Evolutionary conservation across 2,113 vertebrate species (phyloP).

Genomic region (Corythoichthys intestinalis): DNA sequence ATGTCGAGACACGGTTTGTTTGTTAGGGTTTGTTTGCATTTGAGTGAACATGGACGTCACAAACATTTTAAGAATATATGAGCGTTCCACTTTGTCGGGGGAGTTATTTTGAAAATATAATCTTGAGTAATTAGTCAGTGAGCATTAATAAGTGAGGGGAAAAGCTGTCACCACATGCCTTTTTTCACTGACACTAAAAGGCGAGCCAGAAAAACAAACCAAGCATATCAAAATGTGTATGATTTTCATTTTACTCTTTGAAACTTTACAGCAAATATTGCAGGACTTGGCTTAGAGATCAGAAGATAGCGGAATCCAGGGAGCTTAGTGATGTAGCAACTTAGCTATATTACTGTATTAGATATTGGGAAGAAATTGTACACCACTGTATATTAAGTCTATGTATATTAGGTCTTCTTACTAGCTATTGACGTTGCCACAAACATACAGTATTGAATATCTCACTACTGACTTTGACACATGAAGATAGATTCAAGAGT

Average conservation of each 20-base stretch:
- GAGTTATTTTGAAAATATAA: slow-evolving; percentile 44
- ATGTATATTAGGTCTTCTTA: neutral
- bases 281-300: neutral
- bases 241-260: neutral
- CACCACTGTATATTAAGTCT: neutral
- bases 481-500: no score
- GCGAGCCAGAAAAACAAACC: slow-evolving; percentile 32
- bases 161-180: slow-evolving; percentile 48
- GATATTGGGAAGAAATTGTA: neutral
- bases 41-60: slow-evolving; percentile 49
- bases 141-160: slow-evolving; percentile 56
- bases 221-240: neutral
- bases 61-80: slow-evolving; percentile 67
- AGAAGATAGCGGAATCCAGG: neutral
- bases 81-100: slow-evolving; percentile 57
- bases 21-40: slow-evolving; percentile 58
- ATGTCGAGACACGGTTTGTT: slow-evolving; percentile 54
- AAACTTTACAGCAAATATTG: neutral
- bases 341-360: neutral
- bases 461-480: no score
- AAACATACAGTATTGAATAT: no score
- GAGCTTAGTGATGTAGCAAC: neutral
- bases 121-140: slow-evolving; percentile 65
- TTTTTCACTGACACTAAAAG: slow-evolving; percentile 38
- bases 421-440: neutral